Conservation (phyloP, 1,140 invertebrate species). For the Drosophila asahinai region DNA sequence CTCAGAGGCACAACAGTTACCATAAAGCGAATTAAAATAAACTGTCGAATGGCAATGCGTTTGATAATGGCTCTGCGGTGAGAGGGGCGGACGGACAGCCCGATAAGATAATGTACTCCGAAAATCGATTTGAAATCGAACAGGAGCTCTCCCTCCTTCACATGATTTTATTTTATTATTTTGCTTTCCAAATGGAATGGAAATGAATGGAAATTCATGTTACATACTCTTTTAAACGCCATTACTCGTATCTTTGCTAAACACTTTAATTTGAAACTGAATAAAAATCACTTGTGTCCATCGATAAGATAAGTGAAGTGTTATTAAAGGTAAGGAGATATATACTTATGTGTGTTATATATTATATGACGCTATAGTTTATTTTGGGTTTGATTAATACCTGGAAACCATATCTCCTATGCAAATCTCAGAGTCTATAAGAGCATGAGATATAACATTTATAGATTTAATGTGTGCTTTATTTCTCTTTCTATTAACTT, state of each 20-base stretch:
- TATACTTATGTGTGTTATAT: neutral
- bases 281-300: conserved; percentile 20
- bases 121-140: conserved; percentile 37
- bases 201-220: neutral
- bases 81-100: conserved; percentile 15
- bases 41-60: conserved; percentile 46
- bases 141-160: neutral
- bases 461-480: neutral
- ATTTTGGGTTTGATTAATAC: conserved; percentile 1
- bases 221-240: neutral
- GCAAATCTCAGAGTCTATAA: no score
- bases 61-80: conserved; percentile 32
- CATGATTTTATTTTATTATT: conserved; percentile 8
- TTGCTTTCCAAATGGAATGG: neutral
- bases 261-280: conserved; percentile 19
- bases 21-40: conserved; percentile 56
- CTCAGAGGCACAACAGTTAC: conserved; percentile 8
- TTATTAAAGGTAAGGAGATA: neutral
- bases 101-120: conserved; percentile 64
- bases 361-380: neutral
- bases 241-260: conserved; percentile 1
- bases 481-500: conserved; percentile 1
- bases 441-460: no score
- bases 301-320: conserved; percentile 36
- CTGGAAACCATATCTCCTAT: no score